These are phyloP conservation scores for Aldabrachelys gigantea DNA, from an alignment of 2,113 vertebrate species.

Conservation along the genomic window DNA sequence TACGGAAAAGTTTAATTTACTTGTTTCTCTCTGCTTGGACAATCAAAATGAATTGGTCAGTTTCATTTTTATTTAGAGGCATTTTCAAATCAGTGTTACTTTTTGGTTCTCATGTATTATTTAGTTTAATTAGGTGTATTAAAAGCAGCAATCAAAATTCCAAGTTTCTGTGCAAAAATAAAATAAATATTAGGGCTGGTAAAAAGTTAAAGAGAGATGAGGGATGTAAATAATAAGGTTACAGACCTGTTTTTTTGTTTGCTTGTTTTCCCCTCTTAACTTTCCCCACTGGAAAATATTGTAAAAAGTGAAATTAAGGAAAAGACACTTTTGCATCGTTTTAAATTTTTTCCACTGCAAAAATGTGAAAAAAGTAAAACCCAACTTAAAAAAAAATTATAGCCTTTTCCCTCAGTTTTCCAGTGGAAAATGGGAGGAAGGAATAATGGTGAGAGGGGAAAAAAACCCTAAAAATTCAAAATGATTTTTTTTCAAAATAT, in stretches of 20 bases:
- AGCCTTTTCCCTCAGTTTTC: not conserved
- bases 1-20: conserved; percentile 27
- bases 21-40: conserved; percentile 18
- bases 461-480: not conserved
- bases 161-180: not conserved
- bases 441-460: not conserved
- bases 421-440: not conserved
- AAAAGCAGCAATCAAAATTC: conserved; percentile 10
- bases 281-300: not conserved
- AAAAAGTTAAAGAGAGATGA: too few relatives aligned
- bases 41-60: conserved; percentile 6
- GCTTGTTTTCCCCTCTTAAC: too few relatives aligned
- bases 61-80: conserved; percentile 15
- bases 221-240: too few relatives aligned
- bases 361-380: not conserved
- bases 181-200: conserved; percentile 1
- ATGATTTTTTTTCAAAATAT: not conserved
- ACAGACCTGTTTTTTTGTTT: too few relatives aligned
- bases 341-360: not conserved
- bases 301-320: not conserved
- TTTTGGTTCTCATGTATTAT: not conserved
- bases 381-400: not conserved
- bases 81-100: conserved; percentile 35
- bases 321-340: not conserved
- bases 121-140: conserved; percentile 29